Evolutionary conservation across 2,888 invertebrate genomes (phyloP).

Genomic region (Drosophila quinaria): DNA sequence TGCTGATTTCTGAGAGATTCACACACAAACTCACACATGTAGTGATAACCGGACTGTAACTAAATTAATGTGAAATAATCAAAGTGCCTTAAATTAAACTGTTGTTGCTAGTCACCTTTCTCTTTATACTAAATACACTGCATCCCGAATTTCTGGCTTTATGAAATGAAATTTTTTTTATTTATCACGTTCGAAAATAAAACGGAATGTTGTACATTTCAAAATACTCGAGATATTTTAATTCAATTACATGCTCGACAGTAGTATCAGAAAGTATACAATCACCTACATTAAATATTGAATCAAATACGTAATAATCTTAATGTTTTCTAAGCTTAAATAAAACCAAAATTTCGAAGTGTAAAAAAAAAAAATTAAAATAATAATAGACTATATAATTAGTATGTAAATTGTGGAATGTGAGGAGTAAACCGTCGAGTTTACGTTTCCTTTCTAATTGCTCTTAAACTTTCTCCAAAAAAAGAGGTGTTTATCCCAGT

Average conservation of each 20-base stretch:
- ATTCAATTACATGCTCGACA: conserved; percentile 15
- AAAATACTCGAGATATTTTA: conserved; percentile 27
- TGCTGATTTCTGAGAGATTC: conserved; percentile 25
- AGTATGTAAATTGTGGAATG: conserved; percentile 23
- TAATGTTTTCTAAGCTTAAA: too few species aligned
- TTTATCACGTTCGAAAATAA: not conserved
- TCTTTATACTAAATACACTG: conserved; percentile 13
- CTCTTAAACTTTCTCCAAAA: conserved; percentile 42
- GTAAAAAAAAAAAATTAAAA: too few species aligned
- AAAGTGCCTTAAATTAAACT: conserved; percentile 30
- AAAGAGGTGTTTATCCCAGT: conserved; percentile 23
- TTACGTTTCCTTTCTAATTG: conserved; percentile 51
- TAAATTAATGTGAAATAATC: conserved; percentile 50
- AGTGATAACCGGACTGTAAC: conserved; percentile 41
- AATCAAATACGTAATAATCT: not conserved
- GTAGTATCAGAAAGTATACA: not conserved
- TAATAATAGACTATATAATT: too few species aligned
- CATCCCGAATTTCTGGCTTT: not conserved
- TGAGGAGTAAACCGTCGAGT: conserved; percentile 7
- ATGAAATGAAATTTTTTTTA: not conserved
- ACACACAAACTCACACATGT: not conserved
- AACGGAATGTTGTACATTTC: conserved; percentile 11
- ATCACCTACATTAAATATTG: not conserved
- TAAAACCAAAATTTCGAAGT: too few species aligned
- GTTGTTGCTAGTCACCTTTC: conserved; percentile 33